Evolutionary conservation across 92 coral and sea anemone species (phyloP).

Genomic region (Blastomussa wellsi): DNA sequence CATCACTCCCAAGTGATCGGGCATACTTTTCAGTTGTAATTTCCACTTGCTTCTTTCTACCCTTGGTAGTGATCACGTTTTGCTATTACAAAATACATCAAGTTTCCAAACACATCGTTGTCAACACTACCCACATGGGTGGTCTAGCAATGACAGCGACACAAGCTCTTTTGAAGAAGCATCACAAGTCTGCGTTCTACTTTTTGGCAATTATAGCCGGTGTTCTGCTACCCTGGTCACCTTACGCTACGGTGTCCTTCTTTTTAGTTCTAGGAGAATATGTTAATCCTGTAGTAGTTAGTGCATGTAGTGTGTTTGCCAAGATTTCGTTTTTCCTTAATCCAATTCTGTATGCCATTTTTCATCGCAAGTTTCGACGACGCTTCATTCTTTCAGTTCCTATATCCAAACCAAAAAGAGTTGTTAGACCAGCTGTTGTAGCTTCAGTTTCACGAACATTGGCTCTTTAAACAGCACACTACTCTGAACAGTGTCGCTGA

Average conservation of each 20-base stretch:
- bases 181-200: constrained; percentile 33
- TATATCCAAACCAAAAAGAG: neutral
- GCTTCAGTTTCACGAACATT: neutral
- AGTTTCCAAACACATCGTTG: constrained; percentile 24
- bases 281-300: neutral
- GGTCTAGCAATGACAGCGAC: neutral
- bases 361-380: constrained; percentile 26
- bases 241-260: constrained; percentile 25
- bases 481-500: neutral
- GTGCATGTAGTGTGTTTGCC: constrained; percentile 37
- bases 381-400: constrained; percentile 17
- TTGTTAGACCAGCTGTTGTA: neutral
- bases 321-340: constrained; percentile 24
- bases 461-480: constrained; percentile 2
- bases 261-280: neutral
- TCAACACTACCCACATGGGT: constrained; percentile 9
- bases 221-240: constrained; percentile 32
- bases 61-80: constrained; percentile 28
- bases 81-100: constrained; percentile 39
- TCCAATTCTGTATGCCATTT: constrained; percentile 29
- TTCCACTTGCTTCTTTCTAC: constrained; percentile 42
- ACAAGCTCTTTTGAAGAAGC: constrained; percentile 27
- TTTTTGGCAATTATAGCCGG: constrained; percentile 25
- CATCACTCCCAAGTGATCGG: constrained; percentile 35
- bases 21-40: constrained; percentile 57